Conservation (phyloP, 2,797 vertebrate genomes). For the Potorous gilbertii region DNA sequence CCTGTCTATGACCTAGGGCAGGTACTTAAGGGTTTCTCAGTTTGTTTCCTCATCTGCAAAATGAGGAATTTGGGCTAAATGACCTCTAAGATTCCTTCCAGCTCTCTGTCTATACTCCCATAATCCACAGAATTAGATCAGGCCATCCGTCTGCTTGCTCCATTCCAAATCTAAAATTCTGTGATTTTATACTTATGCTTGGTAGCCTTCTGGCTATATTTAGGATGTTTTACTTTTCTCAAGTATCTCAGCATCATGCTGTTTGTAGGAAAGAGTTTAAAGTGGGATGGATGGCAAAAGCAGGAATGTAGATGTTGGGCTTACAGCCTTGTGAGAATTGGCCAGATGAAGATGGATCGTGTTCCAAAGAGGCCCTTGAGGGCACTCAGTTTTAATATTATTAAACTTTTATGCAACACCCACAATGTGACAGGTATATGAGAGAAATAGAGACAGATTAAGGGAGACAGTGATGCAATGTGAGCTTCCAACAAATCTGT, state of each 20-base stretch:
- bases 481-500: not conserved
- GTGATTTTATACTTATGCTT: constrained; percentile 15
- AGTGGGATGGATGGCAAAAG: constrained; percentile 46
- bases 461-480: not conserved
- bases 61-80: not conserved
- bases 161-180: not conserved
- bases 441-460: not conserved
- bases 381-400: constrained; percentile 4
- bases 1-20: not conserved
- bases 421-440: constrained; percentile 1
- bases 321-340: not conserved
- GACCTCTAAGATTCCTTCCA: not conserved
- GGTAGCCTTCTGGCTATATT: constrained; percentile 42
- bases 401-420: constrained; percentile 8
- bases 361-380: not conserved
- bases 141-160: not conserved
- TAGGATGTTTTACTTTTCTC: constrained; percentile 50
- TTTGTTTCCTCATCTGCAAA: not conserved
- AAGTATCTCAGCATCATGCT: constrained; percentile 48
- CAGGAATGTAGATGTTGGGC: not conserved
- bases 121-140: not conserved
- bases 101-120: not conserved
- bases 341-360: not conserved
- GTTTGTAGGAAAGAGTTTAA: constrained; percentile 56
- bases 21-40: not conserved